Evolutionary conservation across 2,113 vertebrate genomes (phyloP), one percentile per base, ranked within the genome.

Genomic region (Choloepus hoffmanni): DNA sequence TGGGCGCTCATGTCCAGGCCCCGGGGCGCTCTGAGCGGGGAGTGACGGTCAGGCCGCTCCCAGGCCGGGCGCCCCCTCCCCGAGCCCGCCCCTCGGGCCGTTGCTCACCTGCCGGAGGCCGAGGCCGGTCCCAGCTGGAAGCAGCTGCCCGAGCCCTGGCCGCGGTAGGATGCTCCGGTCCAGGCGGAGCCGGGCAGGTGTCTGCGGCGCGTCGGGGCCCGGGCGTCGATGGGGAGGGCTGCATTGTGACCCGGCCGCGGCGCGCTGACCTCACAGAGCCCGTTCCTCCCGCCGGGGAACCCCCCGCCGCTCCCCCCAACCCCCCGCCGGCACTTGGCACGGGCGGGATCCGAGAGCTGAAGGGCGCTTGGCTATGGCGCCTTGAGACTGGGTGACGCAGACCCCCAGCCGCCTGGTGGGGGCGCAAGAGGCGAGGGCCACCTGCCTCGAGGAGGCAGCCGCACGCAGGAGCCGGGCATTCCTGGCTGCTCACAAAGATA

Each of bases 1-100:
- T 97, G 98, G 96, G 97, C 97, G 97, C 97, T 98, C 98, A 98
- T 98, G 95, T 96, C 97, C 72, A 10, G 92, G 94, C 82, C 86
- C 97, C 81, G 62, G 93, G 72, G 3, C 84, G 36, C 96, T 96
- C 90, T 96, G 79, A 40, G 77, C 55, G 30, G 67, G 94, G 40
- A 82, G 70, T n/a, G 74, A 62, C 65, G 30, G 76, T 97, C 94
- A 95, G 95, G 76, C 88, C 9, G 60, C 93, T 55, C 23, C 19
- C 2, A 23, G 82, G 53, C 18, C 16, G 14, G 72, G 50, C 53
- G 82, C 85, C 36, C 67, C 53, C 78, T 45, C 63, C 92, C 93
- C 40, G 70, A 60, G 58, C 92, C 76, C n/a, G 18, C 24, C 55
- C 86, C 36, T 11, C 2, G 70, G 88, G 79, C 0, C 0, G 30